Evolutionary conservation across 2,113 vertebrate species (phyloP).

Genomic region (Siniperca chuatsi): DNA sequence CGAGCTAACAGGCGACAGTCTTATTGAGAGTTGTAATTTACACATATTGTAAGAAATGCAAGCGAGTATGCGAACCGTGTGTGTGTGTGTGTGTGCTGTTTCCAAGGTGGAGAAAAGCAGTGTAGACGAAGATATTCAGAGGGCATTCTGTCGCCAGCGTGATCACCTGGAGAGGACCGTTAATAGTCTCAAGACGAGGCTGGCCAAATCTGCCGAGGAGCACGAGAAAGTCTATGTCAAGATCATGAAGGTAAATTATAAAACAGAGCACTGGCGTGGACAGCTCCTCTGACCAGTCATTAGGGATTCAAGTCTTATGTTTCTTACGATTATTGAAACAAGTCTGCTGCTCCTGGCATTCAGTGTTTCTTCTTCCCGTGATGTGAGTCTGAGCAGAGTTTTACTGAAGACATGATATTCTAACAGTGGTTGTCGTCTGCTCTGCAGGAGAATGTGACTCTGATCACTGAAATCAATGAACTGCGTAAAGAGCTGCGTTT

Average conservation of each 20-base stretch:
- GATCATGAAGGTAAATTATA: conserved; percentile 87
- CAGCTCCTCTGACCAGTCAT: not conserved
- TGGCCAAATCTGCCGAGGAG: conserved; percentile 85
- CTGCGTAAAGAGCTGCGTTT: conserved; percentile 71
- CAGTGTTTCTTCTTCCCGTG: not conserved
- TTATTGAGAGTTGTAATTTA: not conserved
- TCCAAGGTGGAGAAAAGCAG: conserved; percentile 86
- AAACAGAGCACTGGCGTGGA: not conserved
- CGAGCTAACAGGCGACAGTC: no score
- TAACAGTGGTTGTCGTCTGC: not conserved
- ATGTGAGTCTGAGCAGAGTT: not conserved
- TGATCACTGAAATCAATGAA: conserved; percentile 80
- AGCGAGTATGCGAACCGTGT: not conserved
- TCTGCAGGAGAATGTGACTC: conserved; percentile 78
- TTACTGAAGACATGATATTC: not conserved
- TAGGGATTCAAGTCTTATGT: not conserved
- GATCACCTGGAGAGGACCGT: conserved; percentile 89
- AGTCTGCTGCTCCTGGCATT: not conserved
- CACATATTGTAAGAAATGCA: not conserved
- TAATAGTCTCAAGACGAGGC: conserved; percentile 85
- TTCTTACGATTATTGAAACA: not conserved
- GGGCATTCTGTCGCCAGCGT: conserved; percentile 83
- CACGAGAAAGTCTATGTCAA: conserved; percentile 85
- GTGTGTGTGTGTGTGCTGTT: not conserved
- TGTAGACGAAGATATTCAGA: conserved; percentile 85